Evolutionary conservation across 1,140 invertebrate species (phyloP).

Genomic region (Sinella curviseta): DNA sequence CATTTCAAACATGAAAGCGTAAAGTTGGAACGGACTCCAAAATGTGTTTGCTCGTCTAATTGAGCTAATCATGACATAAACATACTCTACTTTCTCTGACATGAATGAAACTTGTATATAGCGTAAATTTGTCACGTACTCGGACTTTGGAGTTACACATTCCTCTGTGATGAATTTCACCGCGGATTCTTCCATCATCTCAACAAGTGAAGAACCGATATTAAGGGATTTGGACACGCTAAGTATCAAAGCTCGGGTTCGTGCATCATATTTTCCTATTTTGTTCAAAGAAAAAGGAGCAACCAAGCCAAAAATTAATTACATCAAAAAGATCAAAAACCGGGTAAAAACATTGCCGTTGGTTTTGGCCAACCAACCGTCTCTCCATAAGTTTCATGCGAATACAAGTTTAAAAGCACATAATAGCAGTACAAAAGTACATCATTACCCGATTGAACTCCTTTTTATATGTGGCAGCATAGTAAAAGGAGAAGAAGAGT

Average conservation of each 20-base stretch:
- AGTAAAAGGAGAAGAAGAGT: not conserved
- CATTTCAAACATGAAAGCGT: conserved; percentile 1
- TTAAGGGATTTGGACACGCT: conserved; percentile 60
- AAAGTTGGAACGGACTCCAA: not conserved
- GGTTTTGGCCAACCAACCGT: not conserved
- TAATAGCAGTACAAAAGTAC: not conserved
- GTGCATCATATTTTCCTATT: conserved; percentile 66
- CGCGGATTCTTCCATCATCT: conserved; percentile 58
- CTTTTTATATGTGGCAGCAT: not conserved
- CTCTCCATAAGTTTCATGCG: not conserved
- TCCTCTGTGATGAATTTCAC: conserved; percentile 56
- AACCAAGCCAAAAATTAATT: not conserved
- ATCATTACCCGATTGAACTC: conserved; percentile 12
- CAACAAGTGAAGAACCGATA: conserved; percentile 61
- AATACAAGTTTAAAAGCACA: not conserved
- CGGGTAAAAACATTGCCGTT: no score
- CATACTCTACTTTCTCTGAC: not conserved
- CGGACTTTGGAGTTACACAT: conserved; percentile 50
- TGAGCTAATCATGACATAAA: not conserved
- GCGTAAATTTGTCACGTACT: conserved; percentile 50
- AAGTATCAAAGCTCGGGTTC: conserved; percentile 64
- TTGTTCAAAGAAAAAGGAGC: not conserved
- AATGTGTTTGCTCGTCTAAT: not conserved
- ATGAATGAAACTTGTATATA: not conserved
- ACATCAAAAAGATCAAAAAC: no score